phyloP scores from a whole-genome alignment of 2,113 vertebrate genomes.

The Egretta garzetta region DNA sequence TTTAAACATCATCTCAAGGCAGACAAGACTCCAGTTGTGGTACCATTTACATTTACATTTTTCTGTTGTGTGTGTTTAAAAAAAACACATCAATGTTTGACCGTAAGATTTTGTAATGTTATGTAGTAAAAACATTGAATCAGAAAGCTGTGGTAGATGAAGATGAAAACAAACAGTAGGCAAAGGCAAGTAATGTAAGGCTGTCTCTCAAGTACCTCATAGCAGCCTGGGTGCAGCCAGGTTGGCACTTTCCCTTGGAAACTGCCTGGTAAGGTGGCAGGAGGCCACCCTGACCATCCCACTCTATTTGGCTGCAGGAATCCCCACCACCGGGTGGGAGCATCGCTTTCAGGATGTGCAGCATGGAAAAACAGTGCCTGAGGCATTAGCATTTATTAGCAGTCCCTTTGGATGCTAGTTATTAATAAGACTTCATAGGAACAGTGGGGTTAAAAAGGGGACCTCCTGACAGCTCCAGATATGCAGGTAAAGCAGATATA shows the following conservation, averaged over 20 bases:
- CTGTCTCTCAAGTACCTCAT: background rate
- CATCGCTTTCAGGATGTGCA: background rate
- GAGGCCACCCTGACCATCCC: background rate
- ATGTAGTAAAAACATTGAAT: background rate
- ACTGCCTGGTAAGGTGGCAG: background rate
- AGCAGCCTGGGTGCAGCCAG: background rate
- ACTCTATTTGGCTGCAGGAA: background rate
- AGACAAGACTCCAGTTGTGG: background rate
- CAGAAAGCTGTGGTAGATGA: background rate
- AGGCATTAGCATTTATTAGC: background rate
- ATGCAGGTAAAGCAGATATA: background rate
- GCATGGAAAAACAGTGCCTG: background rate
- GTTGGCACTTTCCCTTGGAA: background rate
- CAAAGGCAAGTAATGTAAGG: fast-evolving
- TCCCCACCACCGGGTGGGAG: fast-evolving
- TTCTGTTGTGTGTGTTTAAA: background rate
- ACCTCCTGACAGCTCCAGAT: background rate
- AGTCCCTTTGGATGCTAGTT: background rate
- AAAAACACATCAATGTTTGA: background rate
- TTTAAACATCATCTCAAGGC: background rate
- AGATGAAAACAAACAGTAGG: background rate
- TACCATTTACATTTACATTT: background rate
- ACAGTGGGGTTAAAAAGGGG: background rate
- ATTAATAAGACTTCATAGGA: background rate
- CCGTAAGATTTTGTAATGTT: background rate